Percentiles rank a stretch among this genome's conserved stretches.
Conservation (phyloP, 2,113 vertebrate species). For the Pluvialis apricaria region DNA sequence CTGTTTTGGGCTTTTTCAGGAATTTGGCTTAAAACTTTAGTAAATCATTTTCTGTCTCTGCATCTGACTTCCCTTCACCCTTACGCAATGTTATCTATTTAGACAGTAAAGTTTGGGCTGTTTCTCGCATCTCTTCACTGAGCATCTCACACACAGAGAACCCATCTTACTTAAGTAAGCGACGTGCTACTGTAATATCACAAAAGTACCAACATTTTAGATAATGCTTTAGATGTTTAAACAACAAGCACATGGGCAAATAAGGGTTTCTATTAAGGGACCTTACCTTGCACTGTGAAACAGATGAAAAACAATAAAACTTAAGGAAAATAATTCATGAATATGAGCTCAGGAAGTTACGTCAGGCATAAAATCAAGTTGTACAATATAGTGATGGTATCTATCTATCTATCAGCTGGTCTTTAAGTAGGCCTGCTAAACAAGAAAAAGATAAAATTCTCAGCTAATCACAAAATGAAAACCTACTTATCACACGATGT, state of each 20-base stretch:
- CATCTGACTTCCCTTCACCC: background rate
- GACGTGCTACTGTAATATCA: background rate
- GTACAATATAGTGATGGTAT: background rate
- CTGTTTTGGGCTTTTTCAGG: background rate
- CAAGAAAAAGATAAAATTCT: background rate
- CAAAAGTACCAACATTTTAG: background rate
- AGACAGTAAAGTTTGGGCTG: background rate
- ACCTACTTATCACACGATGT: background rate
- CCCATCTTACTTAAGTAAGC: accelerated
- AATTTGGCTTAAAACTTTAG: background rate
- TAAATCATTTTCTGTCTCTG: background rate
- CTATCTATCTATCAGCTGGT: background rate
- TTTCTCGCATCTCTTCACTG: background rate
- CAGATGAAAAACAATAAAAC: background rate
- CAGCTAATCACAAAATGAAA: background rate
- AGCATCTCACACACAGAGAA: background rate
- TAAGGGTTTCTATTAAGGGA: background rate
- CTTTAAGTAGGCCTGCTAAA: background rate
- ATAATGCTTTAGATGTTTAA: background rate
- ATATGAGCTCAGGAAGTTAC: background rate
- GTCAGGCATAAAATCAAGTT: background rate
- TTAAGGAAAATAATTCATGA: background rate
- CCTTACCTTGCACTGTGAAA: background rate
- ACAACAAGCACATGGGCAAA: background rate
- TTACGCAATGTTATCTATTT: background rate